Conservation (phyloP, 2,113 vertebrate genomes). For the Tragulus kanchil region DNA sequence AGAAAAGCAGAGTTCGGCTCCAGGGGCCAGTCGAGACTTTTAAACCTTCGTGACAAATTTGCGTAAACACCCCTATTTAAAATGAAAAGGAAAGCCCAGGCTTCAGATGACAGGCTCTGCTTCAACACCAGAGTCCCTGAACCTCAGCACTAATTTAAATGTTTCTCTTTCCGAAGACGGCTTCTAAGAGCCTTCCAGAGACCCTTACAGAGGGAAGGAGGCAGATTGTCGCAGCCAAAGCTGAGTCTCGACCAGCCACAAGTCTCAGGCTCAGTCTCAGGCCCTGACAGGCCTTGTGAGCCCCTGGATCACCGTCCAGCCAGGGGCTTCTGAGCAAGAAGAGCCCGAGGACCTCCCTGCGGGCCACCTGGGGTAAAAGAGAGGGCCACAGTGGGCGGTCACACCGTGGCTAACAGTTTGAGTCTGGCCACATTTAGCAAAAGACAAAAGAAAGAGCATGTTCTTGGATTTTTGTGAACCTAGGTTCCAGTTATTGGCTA, state of each 20-base stretch:
- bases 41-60: constrained; percentile 52
- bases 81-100: background rate
- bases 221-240: background rate
- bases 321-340: background rate
- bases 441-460: background rate
- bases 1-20: constrained; percentile 52
- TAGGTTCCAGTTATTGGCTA: background rate
- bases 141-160: background rate
- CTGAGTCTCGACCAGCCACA: background rate
- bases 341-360: fast-evolving
- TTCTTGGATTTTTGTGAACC: background rate
- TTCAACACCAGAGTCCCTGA: background rate
- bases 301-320: background rate
- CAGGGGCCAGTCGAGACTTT: background rate
- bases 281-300: background rate
- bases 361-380: background rate
- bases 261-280: background rate
- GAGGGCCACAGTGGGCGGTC: fast-evolving
- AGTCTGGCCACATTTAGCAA: background rate
- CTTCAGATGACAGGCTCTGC: background rate
- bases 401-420: background rate
- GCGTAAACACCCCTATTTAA: constrained; percentile 51
- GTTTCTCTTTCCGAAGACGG: background rate
- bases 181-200: background rate
- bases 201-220: background rate